Percentiles rank a stretch among this genome's conserved stretches.
Conservation (phyloP, 2,113 vertebrate genomes). For the Silurus asotus region DNA sequence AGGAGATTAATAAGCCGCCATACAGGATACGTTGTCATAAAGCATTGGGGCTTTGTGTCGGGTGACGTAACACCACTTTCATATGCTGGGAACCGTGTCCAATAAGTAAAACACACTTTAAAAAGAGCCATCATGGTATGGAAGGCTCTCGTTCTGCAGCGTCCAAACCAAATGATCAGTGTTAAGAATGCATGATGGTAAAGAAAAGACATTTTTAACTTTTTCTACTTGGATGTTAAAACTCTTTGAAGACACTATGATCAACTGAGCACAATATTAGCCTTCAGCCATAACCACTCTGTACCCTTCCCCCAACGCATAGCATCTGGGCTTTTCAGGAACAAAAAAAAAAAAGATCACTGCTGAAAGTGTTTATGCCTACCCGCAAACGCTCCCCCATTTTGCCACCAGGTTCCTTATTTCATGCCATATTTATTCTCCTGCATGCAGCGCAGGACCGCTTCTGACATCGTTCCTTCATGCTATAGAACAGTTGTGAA, state of each 20-base stretch:
- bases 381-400: slow-evolving; percentile 33
- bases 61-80: slow-evolving; percentile 17
- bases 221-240: not conserved
- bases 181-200: not conserved
- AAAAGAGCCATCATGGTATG: not conserved
- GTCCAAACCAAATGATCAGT: no score
- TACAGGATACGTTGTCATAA: slow-evolving; percentile 38
- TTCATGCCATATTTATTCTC: slow-evolving; percentile 16
- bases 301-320: not conserved
- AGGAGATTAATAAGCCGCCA: slow-evolving; percentile 33
- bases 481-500: not conserved
- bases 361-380: slow-evolving; percentile 16
- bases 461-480: not conserved
- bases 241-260: not conserved
- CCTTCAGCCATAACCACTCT: slow-evolving; percentile 9
- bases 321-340: slow-evolving; percentile 15
- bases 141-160: not conserved
- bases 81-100: not conserved
- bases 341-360: slow-evolving; percentile 20
- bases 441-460: not conserved
- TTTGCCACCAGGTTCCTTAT: not conserved
- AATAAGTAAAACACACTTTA: not conserved
- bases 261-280: slow-evolving; percentile 15
- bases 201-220: not conserved
- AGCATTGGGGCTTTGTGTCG: slow-evolving; percentile 16